phyloP scores from a whole-genome alignment of 2,888 invertebrate genomes.

The Cephus runcator region DNA sequence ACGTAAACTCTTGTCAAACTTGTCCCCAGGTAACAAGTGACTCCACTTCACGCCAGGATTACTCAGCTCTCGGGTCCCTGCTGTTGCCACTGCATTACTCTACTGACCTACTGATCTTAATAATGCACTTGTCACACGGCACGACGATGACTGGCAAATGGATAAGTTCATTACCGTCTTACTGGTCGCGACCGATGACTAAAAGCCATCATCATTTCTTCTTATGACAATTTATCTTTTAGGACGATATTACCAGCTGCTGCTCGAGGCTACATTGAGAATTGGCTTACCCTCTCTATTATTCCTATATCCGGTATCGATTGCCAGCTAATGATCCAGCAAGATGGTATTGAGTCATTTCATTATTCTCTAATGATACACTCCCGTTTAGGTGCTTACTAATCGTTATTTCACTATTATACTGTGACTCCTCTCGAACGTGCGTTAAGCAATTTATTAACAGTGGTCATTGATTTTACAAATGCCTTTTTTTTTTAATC shows the following conservation, averaged over 20 bases:
- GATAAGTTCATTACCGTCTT: background rate
- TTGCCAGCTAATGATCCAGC: background rate
- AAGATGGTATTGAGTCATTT: background rate
- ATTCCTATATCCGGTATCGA: background rate
- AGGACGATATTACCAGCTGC: background rate
- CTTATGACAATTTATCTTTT: background rate
- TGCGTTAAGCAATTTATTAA: background rate
- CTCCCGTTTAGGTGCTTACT: background rate
- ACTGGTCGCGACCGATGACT: background rate
- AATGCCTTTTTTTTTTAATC: background rate
- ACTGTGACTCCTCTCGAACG: background rate
- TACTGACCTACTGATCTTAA: background rate
- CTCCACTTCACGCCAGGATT: background rate
- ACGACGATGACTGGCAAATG: background rate
- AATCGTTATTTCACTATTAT: background rate
- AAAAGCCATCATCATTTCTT: background rate
- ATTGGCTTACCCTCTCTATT: background rate
- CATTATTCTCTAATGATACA: background rate
- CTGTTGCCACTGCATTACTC: background rate
- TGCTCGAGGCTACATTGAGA: background rate
- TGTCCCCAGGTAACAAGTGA: background rate
- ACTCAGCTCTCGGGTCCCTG: background rate
- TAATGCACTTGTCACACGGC: slow-evolving; percentile 7
- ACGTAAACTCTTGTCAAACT: background rate
- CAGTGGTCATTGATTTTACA: background rate